phyloP scores from a whole-genome alignment of 2,888 invertebrate genomes.

The Matsumyia berberina region DNA sequence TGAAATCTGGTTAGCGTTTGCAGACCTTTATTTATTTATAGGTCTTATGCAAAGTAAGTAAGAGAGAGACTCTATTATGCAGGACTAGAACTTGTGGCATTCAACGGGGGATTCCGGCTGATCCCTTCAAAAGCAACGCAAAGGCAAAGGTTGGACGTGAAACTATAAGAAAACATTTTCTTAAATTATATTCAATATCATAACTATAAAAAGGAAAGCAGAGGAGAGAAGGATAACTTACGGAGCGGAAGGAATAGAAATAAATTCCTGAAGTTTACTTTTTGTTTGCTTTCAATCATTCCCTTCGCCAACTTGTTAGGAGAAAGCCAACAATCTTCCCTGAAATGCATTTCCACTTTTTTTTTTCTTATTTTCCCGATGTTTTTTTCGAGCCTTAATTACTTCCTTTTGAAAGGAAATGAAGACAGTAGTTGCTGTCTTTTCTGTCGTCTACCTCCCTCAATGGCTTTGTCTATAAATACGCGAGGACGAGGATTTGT shows the following conservation, averaged over 20 bases:
- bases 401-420: slow-evolving; percentile 67
- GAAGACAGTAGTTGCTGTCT: slow-evolving; percentile 55
- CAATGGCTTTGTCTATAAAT: slow-evolving; percentile 46
- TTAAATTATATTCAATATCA: slow-evolving; percentile 59
- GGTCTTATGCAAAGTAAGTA: slow-evolving; percentile 15
- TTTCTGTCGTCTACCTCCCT: slow-evolving; percentile 30
- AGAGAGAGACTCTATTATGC: neutral
- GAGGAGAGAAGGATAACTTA: slow-evolving; percentile 38
- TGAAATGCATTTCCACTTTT: slow-evolving; percentile 55
- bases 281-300: slow-evolving; percentile 67
- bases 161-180: slow-evolving; percentile 17
- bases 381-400: slow-evolving; percentile 57
- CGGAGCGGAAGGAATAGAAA: slow-evolving; percentile 56
- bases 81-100: slow-evolving; percentile 30
- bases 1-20: slow-evolving; percentile 57
- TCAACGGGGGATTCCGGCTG: slow-evolving; percentile 8
- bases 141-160: slow-evolving; percentile 12
- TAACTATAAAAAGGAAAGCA: slow-evolving; percentile 41
- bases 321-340: slow-evolving; percentile 45
- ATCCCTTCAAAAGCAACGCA: slow-evolving; percentile 7
- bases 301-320: slow-evolving; percentile 43
- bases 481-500: slow-evolving; percentile 51
- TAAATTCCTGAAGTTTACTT: slow-evolving; percentile 67
- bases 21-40: slow-evolving; percentile 49
- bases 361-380: slow-evolving; percentile 15